A percentile compares a stretch with the other conserved stretches of the same genome.
Evolutionary conservation across 2,888 invertebrate species (phyloP).

Genomic region (Cryptus armator): DNA sequence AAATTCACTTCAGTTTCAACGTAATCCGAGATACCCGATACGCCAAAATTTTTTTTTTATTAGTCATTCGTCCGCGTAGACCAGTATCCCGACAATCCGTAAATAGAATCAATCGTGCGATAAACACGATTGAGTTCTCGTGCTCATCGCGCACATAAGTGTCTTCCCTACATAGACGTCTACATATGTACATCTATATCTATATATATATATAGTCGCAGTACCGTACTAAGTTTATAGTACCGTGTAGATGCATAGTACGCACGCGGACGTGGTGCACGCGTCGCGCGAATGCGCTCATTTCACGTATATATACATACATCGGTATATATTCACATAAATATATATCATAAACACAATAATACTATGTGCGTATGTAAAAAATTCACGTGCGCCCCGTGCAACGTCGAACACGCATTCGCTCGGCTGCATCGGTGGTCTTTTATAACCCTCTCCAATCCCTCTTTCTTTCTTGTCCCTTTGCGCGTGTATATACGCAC

Average conservation of each 20-base stretch:
- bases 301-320: background rate
- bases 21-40: background rate
- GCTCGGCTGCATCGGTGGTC: constrained; percentile 54
- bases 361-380: constrained; percentile 7
- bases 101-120: constrained; percentile 58
- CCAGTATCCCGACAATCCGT: constrained; percentile 26
- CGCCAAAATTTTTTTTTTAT: background rate
- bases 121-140: constrained; percentile 43
- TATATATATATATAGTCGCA: background rate
- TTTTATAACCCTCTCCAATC: constrained; percentile 5
- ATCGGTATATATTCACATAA: background rate
- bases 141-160: constrained; percentile 39
- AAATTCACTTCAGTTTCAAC: background rate
- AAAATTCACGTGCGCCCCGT: constrained; percentile 53
- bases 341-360: background rate
- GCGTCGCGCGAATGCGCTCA: constrained; percentile 48
- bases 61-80: background rate
- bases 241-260: constrained; percentile 28
- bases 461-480: constrained; percentile 43
- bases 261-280: constrained; percentile 44
- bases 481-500: constrained; percentile 54
- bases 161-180: constrained; percentile 7
- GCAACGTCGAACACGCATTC: constrained; percentile 43
- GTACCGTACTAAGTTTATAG: background rate
- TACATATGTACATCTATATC: background rate